A percentile compares a stretch with the other conserved stretches of the same genome.
phyloP scores from a whole-genome alignment of 2,797 vertebrate genomes.

The Podarcis lilfordi region DNA sequence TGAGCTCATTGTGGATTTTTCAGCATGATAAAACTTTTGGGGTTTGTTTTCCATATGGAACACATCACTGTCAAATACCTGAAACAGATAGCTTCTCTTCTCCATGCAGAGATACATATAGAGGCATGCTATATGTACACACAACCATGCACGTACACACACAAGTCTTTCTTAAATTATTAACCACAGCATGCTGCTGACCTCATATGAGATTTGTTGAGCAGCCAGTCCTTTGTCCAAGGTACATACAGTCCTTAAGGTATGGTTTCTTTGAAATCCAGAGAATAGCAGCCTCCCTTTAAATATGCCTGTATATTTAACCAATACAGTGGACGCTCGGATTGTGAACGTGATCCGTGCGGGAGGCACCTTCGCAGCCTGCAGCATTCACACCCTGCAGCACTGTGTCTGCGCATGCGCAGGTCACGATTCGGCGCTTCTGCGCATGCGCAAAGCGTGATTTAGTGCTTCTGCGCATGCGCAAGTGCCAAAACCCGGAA shows the following conservation, averaged over 20 bases:
- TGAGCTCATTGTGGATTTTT: neutral
- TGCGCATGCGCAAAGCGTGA: too few species aligned
- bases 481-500: too few species aligned
- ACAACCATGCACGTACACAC: constrained; percentile 5
- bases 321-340: too few species aligned
- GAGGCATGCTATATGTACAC: neutral
- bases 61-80: neutral
- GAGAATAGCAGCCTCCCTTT: constrained; percentile 48
- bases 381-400: too few species aligned
- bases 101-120: neutral
- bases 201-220: constrained; percentile 56
- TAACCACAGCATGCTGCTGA: constrained; percentile 67
- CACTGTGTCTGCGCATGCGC: too few species aligned
- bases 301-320: constrained; percentile 13
- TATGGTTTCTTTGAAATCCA: constrained; percentile 55
- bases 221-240: constrained; percentile 51
- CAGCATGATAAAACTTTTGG: neutral
- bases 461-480: too few species aligned
- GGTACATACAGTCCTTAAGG: constrained; percentile 64
- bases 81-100: neutral
- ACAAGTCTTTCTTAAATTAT: constrained; percentile 64
- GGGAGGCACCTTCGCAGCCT: too few species aligned
- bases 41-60: neutral
- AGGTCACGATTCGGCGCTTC: too few species aligned
- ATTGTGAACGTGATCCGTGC: too few species aligned